Evolutionary conservation across 2,113 vertebrate genomes (phyloP).

Genomic region (Laticauda colubrina): DNA sequence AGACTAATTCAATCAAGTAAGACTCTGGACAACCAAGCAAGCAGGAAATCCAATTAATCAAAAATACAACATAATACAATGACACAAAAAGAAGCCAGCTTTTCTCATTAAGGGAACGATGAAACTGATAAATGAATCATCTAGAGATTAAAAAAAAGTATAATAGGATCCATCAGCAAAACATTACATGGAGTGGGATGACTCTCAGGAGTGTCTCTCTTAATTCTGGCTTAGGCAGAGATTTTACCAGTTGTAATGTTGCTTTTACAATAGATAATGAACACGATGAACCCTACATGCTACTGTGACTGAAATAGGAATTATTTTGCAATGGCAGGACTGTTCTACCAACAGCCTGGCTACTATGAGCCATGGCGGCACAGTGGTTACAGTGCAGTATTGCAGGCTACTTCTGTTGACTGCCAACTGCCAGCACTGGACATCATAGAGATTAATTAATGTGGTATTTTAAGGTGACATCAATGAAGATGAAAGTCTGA

Average conservation of each 20-base stretch:
- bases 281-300: neutral
- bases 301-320: neutral
- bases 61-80: neutral
- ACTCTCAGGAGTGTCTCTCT: neutral
- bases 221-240: neutral
- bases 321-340: neutral
- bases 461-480: slow-evolving; percentile 2
- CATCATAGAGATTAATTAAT: slow-evolving; percentile 8
- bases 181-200: neutral
- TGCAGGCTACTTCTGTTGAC: too few species aligned
- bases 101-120: neutral
- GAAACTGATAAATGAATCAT: neutral
- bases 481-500: neutral
- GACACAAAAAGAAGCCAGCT: neutral
- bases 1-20: neutral
- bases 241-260: neutral
- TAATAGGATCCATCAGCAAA: neutral
- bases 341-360: neutral
- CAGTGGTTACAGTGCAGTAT: too few species aligned
- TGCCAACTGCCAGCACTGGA: too few species aligned
- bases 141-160: neutral
- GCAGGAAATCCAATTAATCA: neutral
- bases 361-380: neutral
- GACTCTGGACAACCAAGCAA: neutral
- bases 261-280: neutral